Evolutionary conservation across 2,797 vertebrate genomes (phyloP).

Genomic region (Eulemur mongoz): DNA sequence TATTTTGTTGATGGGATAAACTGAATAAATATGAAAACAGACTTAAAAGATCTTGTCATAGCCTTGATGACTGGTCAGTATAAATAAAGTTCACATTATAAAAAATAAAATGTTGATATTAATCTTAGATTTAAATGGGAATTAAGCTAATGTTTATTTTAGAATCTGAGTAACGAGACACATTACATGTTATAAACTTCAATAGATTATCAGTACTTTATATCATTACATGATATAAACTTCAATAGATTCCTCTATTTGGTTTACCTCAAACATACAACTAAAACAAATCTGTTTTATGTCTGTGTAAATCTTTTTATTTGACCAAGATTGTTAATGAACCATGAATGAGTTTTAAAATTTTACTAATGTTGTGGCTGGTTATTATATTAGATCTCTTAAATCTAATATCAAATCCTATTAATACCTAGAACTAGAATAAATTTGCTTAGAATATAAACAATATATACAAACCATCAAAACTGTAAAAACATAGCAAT

Average conservation of each 20-base stretch:
- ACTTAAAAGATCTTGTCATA: background rate
- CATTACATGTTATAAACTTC: background rate
- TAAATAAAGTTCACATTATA: constrained; percentile 38
- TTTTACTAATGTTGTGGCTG: constrained; percentile 34
- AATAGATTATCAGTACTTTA: too few species aligned
- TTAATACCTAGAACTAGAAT: constrained; percentile 49
- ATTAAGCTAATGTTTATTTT: constrained; percentile 55
- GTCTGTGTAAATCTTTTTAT: background rate
- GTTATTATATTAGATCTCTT: constrained; percentile 25
- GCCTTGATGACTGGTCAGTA: background rate
- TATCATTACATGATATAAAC: background rate
- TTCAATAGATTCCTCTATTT: constrained; percentile 21
- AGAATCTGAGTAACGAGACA: constrained; percentile 16
- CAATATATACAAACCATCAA: constrained; percentile 26
- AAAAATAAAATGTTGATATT: constrained; percentile 36
- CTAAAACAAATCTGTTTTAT: constrained; percentile 38
- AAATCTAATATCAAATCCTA: constrained; percentile 24
- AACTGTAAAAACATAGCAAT: background rate
- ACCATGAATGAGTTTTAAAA: constrained; percentile 25
- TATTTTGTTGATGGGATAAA: background rate
- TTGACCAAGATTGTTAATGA: constrained; percentile 13
- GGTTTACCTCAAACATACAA: background rate
- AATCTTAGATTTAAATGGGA: constrained; percentile 33
- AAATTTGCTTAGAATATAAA: constrained; percentile 47
- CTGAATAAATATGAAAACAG: background rate